Conservation (phyloP, 2,888 invertebrate species). For the Amblyjoppa proteus region DNA sequence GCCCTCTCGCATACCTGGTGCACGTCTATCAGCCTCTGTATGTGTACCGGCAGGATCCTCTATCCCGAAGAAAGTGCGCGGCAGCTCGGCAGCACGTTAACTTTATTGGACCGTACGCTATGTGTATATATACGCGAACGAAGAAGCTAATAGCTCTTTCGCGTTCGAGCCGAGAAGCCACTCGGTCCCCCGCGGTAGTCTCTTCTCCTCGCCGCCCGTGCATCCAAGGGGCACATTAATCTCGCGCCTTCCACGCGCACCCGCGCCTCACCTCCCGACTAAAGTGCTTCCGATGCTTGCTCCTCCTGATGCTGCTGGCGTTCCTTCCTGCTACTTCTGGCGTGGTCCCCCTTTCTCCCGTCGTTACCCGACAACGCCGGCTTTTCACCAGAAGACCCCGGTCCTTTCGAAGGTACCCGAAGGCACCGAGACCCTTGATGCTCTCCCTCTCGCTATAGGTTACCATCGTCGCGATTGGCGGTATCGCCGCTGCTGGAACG, state of each 20-base stretch:
- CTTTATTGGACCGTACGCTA: conserved; percentile 59
- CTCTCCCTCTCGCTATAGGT: conserved; percentile 31
- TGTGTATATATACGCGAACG: conserved; percentile 54
- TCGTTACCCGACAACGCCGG: conserved; percentile 44
- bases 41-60: neutral
- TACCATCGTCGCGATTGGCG: conserved; percentile 46
- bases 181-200: conserved; percentile 64
- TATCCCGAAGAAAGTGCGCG: conserved; percentile 50
- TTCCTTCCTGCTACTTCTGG: conserved; percentile 50
- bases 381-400: conserved; percentile 38
- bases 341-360: conserved; percentile 55
- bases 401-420: conserved; percentile 47
- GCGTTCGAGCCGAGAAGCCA: conserved; percentile 72
- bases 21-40: neutral
- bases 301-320: conserved; percentile 54
- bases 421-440: conserved; percentile 10
- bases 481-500: conserved; percentile 49
- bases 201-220: conserved; percentile 51
- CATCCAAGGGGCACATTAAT: conserved; percentile 75
- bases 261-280: conserved; percentile 71
- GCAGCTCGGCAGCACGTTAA: conserved; percentile 53
- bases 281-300: conserved; percentile 77
- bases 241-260: conserved; percentile 74
- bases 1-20: conserved; percentile 5
- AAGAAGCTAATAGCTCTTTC: conserved; percentile 74